Evolutionary conservation across 2,888 invertebrate species (phyloP).

Genomic region (Acleris laterana): DNA sequence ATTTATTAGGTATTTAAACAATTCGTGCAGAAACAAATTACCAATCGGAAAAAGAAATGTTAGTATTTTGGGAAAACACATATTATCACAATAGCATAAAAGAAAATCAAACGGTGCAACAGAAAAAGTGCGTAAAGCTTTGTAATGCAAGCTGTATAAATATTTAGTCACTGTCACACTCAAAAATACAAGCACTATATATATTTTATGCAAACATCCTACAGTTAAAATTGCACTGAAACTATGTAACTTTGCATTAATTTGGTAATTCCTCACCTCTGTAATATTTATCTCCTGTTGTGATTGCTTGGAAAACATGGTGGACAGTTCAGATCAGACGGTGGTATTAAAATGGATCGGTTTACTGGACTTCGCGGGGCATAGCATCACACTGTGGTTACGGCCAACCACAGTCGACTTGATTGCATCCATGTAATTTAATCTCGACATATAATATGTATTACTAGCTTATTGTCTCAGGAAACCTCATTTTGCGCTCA

Average conservation of each 20-base stretch:
- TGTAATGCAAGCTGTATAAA: slow-evolving; percentile 61
- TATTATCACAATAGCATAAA: slow-evolving; percentile 52
- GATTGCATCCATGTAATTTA: slow-evolving; percentile 43
- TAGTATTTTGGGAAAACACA: slow-evolving; percentile 82
- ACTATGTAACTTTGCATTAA: slow-evolving; percentile 31
- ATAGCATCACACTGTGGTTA: slow-evolving; percentile 49
- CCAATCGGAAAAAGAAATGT: slow-evolving; percentile 58
- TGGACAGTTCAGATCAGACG: slow-evolving; percentile 64
- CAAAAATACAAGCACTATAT: slow-evolving; percentile 38
- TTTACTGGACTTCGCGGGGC: slow-evolving; percentile 56
- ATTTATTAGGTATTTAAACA: slow-evolving; percentile 48
- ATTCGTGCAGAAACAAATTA: slow-evolving; percentile 60
- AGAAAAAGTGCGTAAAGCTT: slow-evolving; percentile 69
- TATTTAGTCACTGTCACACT: slow-evolving; percentile 54
- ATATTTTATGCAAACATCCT: slow-evolving; percentile 26
- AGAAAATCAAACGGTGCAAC: slow-evolving; percentile 59
- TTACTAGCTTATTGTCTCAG: not conserved
- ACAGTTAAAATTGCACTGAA: slow-evolving; percentile 37
- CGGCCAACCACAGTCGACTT: slow-evolving; percentile 40
- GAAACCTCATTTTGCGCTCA: not conserved
- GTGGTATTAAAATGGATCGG: slow-evolving; percentile 64
- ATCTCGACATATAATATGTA: slow-evolving; percentile 37
- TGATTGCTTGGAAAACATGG: slow-evolving; percentile 81
- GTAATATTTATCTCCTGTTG: slow-evolving; percentile 67
- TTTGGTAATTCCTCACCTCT: slow-evolving; percentile 69